Evolutionary conservation across 1,140 invertebrate genomes (phyloP).

Genomic region (Latrodectus geometricus): DNA sequence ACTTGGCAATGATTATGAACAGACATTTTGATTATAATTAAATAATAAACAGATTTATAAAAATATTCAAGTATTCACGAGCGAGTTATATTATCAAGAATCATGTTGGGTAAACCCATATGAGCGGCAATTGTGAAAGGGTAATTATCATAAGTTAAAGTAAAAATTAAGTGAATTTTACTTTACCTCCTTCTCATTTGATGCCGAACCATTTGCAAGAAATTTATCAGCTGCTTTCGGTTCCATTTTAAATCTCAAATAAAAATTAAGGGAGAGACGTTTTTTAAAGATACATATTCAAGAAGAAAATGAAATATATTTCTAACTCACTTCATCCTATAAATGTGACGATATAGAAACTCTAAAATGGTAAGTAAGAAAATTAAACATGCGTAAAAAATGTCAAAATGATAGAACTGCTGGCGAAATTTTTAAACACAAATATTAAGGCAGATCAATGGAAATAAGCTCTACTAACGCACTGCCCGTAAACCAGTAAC

Average conservation of each 20-base stretch:
- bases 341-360: neutral
- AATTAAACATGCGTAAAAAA: neutral
- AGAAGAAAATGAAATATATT: neutral
- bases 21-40: no score
- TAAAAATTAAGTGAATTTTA: neutral
- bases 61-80: no score
- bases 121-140: neutral
- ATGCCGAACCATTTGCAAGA: conserved; percentile 12
- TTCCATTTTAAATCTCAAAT: conserved; percentile 16
- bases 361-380: neutral
- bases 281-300: neutral
- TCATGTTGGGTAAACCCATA: neutral
- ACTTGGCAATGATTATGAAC: no score
- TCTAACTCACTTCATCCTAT: neutral
- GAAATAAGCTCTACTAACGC: neutral
- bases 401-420: neutral
- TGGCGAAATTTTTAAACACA: neutral
- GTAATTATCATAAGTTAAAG: neutral
- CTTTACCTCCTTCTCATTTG: conserved; percentile 14
- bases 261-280: neutral
- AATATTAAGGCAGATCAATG: neutral
- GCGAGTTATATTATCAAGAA: neutral
- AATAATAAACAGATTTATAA: no score
- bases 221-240: conserved; percentile 38
- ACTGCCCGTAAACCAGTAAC: neutral